Percentiles rank a stretch among this genome's conserved stretches.
phyloP scores from a whole-genome alignment of 2,888 invertebrate genomes.

The Leptopilina drosophilae region DNA sequence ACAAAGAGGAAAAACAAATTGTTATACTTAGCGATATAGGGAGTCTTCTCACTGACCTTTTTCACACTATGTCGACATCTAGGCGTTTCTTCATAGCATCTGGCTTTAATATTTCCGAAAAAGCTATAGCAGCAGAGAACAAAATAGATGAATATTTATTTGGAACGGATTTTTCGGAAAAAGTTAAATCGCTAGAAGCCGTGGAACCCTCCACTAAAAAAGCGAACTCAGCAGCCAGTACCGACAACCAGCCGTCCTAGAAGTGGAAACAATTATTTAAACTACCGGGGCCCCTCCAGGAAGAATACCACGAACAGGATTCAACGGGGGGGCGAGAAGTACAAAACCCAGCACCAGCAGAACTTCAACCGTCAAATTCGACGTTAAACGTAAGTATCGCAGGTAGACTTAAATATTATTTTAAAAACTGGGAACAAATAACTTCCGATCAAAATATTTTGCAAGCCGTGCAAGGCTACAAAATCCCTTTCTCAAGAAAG shows the following conservation, averaged over 20 bases:
- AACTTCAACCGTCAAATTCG: not conserved
- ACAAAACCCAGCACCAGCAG: not conserved
- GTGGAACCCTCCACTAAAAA: too few relatives aligned
- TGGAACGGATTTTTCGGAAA: constrained; percentile 1
- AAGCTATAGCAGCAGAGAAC: not conserved
- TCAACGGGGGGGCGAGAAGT: not conserved
- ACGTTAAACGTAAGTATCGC: not conserved
- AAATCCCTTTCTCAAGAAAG: not conserved
- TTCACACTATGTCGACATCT: not conserved
- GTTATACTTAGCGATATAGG: not conserved
- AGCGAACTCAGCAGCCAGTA: too few relatives aligned
- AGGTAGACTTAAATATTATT: not conserved
- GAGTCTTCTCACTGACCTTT: not conserved
- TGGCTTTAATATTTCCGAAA: not conserved
- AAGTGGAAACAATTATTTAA: not conserved
- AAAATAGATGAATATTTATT: not conserved
- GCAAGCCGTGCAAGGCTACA: not conserved
- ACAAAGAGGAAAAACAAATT: not conserved
- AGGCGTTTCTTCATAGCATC: not conserved
- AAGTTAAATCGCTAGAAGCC: too few relatives aligned
- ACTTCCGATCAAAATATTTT: not conserved
- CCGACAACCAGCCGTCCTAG: too few relatives aligned
- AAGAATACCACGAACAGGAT: not conserved
- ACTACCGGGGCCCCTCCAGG: not conserved
- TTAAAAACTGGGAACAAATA: not conserved